Evolutionary conservation across 2,113 vertebrate species (phyloP).

Genomic region (Ibidorhyncha struthersii): DNA sequence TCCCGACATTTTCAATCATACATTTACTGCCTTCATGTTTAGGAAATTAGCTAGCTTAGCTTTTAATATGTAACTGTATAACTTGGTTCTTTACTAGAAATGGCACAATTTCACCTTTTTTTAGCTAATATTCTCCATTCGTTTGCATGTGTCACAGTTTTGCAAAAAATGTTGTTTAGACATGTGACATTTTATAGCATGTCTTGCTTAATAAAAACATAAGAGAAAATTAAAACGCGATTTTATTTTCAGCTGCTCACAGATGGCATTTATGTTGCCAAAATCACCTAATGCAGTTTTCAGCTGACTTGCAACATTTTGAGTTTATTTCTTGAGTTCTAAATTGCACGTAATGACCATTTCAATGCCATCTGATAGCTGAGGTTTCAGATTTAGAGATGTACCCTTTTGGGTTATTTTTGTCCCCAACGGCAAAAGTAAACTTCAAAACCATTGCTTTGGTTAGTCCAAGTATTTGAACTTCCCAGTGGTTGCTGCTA

Average conservation of each 20-base stretch:
- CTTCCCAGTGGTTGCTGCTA: not conserved
- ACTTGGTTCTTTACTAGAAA: not conserved
- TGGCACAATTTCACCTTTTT: not conserved
- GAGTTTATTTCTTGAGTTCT: not conserved
- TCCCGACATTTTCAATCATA: not conserved
- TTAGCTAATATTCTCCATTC: not conserved
- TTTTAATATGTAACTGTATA: not conserved
- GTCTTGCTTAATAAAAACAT: not conserved
- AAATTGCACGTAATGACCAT: not conserved
- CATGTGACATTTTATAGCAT: not conserved
- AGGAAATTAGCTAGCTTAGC: not conserved
- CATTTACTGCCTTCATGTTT: not conserved
- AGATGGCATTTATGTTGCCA: not conserved
- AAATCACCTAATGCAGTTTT: not conserved
- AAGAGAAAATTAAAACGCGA: not conserved
- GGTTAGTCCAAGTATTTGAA: constrained; percentile 19
- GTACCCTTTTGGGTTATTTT: not conserved
- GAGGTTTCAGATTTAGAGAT: not conserved
- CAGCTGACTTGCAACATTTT: not conserved
- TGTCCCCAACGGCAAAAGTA: not conserved
- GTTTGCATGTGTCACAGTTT: not conserved
- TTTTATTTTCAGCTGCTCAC: not conserved
- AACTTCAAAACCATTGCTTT: constrained; percentile 3
- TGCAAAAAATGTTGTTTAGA: not conserved
- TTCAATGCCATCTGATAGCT: not conserved